Evolutionary conservation across 53 echinoderm and acorn worm genomes (phyloP), one percentile per base, ranked within the genome.

Genomic region (Echinometra lucunter): DNA sequence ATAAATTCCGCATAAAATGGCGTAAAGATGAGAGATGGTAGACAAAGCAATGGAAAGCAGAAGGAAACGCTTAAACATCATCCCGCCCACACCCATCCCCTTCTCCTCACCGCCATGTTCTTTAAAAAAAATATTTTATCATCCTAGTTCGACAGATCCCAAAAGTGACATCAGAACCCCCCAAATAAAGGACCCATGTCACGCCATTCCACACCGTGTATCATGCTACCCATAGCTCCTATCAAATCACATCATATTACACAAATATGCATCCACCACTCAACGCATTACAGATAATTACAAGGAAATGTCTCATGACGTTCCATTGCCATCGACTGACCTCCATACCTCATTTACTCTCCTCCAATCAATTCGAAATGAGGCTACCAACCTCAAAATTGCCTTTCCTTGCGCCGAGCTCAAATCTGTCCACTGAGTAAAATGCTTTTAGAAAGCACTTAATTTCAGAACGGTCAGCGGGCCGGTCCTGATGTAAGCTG

Each of bases 211-310:
- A 34, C 75, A 42, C 35, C 74, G 12, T 17, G 75, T 16, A 37
- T 75, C 78, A 78, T 35, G 21, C 42, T 3, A 23, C 38, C 8
- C 25, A 49, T 30, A 49, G 30, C 53, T 15, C n/a, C 49, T 19
- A 85, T 49, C 85, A 85, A 85, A 85, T 85, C 85, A 85, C 85
- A 85, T 85, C 49, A 25, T 28, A 85, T 85, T 85, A 85, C 85
- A 8, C 21, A 13, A 85, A 49, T 11, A n/a, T 47, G 49, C n/a
- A n/a, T n/a, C 30, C 28, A n/a, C 85, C 49, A 85, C 49, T 45
- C 85, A 47, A 85, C 85, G 85, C 28, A 85, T 85, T 85, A 85
- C 85, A 47, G 47, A 27, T 85, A 85, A 85, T 85, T 85, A 49
- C 85, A 28, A 28, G 45, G 49, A 49, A 49, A 25, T 28, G 49